Evolutionary conservation across 2,113 vertebrate species (phyloP), one percentile per base, ranked within the genome.

Genomic region (Tragelaphus scriptus): DNA sequence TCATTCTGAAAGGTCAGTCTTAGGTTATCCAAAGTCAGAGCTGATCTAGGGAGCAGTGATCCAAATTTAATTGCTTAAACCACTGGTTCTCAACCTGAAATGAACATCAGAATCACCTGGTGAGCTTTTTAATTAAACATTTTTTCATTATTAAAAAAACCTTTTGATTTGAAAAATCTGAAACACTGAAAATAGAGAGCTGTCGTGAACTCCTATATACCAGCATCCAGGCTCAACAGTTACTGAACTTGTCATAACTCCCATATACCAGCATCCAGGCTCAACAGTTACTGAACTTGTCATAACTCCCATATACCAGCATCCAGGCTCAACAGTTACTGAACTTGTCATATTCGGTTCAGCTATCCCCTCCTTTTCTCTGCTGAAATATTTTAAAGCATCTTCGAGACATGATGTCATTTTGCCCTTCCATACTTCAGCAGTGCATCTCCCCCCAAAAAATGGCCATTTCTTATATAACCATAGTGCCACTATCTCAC

Each of bases 391-490:
- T 90, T 97, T 92, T 85, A 96, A 96, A 92, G 85, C 80, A 49
- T 65, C 89, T 56, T 49, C 23, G 30, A 97, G 81, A 92, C 55
- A 91, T 58, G 94, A 93, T 47, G 93, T 89, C 95, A 97, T 79
- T 80, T 94, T 15, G 61, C 16, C 80, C n/a, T 90, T 90, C 71
- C 8, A 44, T 40, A 97, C 93, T 96, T 93, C 30, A 77, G 91
- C 59, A 28, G 21, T 51, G 51, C 90, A 65, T 49, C 85, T 95
- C 91, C 71, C 71, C 55, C 55, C 90, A 96, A 94, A 89, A 58
- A 4, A 30, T 0, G 8, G 81, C 91, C 94, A 71, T 90, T 96
- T 89, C 93, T 97, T 97, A 97, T 6, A 85, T 95, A 95, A 97
- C 32, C 44, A 86, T 7, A 94, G 47, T 90, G 92, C 81, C 59